Conservation (phyloP, 37 sponge, comb jelly and placozoan genomes). For the Beroe ovata region DNA sequence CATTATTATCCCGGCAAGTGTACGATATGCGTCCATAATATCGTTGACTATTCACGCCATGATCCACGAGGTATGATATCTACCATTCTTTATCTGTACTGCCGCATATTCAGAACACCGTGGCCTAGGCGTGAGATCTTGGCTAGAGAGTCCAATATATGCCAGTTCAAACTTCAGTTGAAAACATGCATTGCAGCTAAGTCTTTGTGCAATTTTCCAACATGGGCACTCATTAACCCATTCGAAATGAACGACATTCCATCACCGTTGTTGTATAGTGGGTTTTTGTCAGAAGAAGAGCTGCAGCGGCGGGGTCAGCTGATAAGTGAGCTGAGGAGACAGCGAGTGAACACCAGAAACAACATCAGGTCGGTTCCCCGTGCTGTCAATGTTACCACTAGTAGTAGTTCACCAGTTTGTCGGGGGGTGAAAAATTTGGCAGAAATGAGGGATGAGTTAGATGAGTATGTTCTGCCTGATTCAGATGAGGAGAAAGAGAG, state of each 20-base stretch:
- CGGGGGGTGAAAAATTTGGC: neutral
- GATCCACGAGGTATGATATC: neutral
- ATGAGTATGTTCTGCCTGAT: neutral
- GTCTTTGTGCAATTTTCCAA: neutral
- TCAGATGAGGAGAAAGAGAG: neutral
- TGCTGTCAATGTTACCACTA: too few species aligned
- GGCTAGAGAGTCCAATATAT: neutral
- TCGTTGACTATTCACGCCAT: neutral
- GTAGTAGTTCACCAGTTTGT: neutral
- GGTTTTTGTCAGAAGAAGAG: neutral
- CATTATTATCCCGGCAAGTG: neutral
- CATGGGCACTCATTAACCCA: neutral
- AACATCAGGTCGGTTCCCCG: neutral
- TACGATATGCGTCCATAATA: neutral
- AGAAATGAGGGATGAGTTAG: neutral
- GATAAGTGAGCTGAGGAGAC: neutral
- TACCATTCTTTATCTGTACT: neutral
- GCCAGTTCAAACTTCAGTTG: neutral
- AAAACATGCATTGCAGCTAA: neutral
- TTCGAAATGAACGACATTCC: neutral
- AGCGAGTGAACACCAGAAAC: neutral
- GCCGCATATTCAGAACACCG: neutral
- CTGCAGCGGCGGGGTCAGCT: neutral
- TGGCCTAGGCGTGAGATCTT: neutral
- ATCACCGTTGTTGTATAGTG: neutral